These are phyloP conservation scores for Psammodynastes pulverulentus DNA, from an alignment of 2,113 vertebrate species.

Conservation along the genomic window DNA sequence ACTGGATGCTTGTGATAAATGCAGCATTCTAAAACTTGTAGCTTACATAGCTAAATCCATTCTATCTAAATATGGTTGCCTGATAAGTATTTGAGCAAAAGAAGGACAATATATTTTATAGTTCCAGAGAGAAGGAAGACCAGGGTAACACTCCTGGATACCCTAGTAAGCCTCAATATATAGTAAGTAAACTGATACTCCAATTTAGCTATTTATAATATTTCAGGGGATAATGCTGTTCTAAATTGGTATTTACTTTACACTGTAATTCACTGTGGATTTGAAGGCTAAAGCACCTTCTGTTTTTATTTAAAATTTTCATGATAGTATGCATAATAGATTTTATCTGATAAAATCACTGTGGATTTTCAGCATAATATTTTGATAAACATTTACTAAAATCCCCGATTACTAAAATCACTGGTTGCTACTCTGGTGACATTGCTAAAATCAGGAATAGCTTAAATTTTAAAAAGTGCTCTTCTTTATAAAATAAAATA, in stretches of 20 bases:
- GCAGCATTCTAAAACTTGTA: not conserved
- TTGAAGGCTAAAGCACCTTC: not conserved
- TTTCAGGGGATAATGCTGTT: not conserved
- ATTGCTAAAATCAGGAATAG: conserved; percentile 21
- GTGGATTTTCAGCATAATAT: not conserved
- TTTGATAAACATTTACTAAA: not conserved
- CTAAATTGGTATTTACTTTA: not conserved
- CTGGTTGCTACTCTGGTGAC: not conserved
- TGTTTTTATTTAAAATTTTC: not conserved
- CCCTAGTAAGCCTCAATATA: not conserved
- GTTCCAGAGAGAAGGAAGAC: not conserved
- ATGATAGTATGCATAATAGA: not conserved
- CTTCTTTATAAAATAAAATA: not conserved
- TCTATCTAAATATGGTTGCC: not conserved
- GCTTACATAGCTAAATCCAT: not conserved
- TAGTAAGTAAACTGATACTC: not conserved
- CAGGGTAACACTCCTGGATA: not conserved
- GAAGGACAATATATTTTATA: not conserved
- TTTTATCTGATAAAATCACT: not conserved
- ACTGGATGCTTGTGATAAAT: not conserved
- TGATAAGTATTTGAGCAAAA: not conserved
- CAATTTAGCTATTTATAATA: not conserved
- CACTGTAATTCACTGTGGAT: not conserved
- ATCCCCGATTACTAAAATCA: not conserved
- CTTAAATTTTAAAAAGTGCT: not conserved